Conservation (phyloP, 2,888 invertebrate genomes). For the Halictus quadricinctus region DNA sequence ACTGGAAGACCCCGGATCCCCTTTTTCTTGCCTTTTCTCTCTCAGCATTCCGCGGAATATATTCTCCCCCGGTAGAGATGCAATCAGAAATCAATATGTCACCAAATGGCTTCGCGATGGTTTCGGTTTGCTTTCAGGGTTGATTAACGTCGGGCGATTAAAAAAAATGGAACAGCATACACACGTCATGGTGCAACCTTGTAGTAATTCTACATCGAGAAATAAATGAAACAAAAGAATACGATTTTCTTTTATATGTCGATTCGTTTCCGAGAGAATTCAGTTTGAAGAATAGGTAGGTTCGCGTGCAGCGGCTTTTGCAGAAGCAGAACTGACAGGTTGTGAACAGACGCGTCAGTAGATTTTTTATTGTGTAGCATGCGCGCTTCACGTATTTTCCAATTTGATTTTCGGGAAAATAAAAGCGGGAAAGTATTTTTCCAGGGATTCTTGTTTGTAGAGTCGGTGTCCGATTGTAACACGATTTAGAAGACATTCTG, state of each 20-base stretch:
- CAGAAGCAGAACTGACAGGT: not conserved
- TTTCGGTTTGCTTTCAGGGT: not conserved
- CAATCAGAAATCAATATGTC: not conserved
- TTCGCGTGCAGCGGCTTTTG: too few relatives aligned
- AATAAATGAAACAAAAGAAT: too few relatives aligned
- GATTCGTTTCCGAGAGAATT: too few relatives aligned
- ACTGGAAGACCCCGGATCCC: not conserved
- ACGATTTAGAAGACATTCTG: not conserved
- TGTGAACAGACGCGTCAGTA: not conserved
- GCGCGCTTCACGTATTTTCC: too few relatives aligned
- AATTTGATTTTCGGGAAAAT: not conserved
- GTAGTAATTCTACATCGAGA: too few relatives aligned
- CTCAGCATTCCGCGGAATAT: constrained; percentile 5
- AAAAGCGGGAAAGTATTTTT: not conserved
- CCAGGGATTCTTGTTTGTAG: not conserved
- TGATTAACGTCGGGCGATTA: not conserved
- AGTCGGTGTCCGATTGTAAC: not conserved
- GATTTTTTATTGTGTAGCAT: not conserved
- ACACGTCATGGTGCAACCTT: too few relatives aligned
- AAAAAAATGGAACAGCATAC: not conserved
- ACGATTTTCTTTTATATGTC: too few relatives aligned
- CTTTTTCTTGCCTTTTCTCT: constrained; percentile 8
- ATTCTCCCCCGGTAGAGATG: not conserved
- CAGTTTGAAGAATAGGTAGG: too few relatives aligned
- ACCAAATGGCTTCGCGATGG: not conserved